Evolutionary conservation across 2,113 vertebrate genomes (phyloP).

Genomic region (Paedocypris sp.): DNA sequence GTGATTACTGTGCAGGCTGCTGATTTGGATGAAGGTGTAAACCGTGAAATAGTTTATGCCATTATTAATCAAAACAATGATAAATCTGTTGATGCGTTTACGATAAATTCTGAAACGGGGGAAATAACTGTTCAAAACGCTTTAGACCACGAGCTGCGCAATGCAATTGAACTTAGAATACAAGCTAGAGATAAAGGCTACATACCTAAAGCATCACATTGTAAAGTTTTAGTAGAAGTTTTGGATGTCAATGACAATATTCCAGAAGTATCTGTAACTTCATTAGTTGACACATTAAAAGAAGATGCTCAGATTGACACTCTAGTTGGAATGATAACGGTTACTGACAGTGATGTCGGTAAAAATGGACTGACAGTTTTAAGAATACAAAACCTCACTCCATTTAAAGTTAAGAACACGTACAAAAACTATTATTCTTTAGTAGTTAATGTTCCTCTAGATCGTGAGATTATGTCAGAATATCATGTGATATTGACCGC

Average conservation of each 20-base stretch:
- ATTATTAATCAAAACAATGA: conserved; percentile 46
- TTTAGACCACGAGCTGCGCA: conserved; percentile 61
- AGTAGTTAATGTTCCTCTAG: conserved; percentile 28
- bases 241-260: conserved; percentile 69
- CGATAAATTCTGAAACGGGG: conserved; percentile 60
- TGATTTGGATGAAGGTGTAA: conserved; percentile 61
- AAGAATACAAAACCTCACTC: not conserved
- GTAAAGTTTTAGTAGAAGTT: conserved; percentile 65
- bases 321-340: conserved; percentile 50
- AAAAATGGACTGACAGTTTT: conserved; percentile 25
- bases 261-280: conserved; percentile 60
- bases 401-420: conserved; percentile 30
- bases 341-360: conserved; percentile 56
- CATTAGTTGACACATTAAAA: conserved; percentile 48
- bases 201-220: conserved; percentile 56
- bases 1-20: conserved; percentile 52
- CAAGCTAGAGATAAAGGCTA: conserved; percentile 58
- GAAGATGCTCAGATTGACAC: conserved; percentile 46
- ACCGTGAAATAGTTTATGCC: conserved; percentile 40
- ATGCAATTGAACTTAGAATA: conserved; percentile 60
- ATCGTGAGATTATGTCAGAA: conserved; percentile 43
- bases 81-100: conserved; percentile 56
- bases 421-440: conserved; percentile 42
- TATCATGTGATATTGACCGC: conserved; percentile 49
- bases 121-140: conserved; percentile 58